Evolutionary conservation across 1,140 invertebrate species (phyloP).

Genomic region (Spodoptera frugiperda): DNA sequence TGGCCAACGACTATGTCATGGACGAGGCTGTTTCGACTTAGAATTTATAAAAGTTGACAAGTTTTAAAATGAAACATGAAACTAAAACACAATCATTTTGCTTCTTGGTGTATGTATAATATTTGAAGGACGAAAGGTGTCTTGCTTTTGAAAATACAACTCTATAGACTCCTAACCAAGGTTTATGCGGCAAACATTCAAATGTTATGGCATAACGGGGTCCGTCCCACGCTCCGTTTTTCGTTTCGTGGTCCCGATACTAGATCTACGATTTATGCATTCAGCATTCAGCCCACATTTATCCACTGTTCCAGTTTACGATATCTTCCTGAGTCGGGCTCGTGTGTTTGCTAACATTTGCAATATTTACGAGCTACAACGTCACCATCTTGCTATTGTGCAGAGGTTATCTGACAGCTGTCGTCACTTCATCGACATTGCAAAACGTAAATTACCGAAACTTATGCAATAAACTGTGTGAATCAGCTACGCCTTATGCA

Average conservation of each 20-base stretch:
- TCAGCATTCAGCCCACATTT: constrained; percentile 20
- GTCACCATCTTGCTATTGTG: constrained; percentile 26
- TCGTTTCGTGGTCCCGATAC: constrained; percentile 10
- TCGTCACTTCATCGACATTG: constrained; percentile 9
- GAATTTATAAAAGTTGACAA: no score
- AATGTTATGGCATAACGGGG: constrained; percentile 15
- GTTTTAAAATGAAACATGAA: no score
- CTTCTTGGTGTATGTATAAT: no score
- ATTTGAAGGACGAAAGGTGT: no score
- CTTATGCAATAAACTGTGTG: constrained; percentile 20
- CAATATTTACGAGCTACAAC: constrained; percentile 16
- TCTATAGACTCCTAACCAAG: constrained; percentile 4
- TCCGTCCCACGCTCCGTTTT: constrained; percentile 16
- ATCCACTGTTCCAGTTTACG: constrained; percentile 13
- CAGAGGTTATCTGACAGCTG: constrained; percentile 27
- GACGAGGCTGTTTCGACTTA: no score
- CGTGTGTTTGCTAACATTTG: constrained; percentile 8
- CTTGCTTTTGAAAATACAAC: background rate
- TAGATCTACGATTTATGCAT: constrained; percentile 28
- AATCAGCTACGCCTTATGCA: constrained; percentile 3
- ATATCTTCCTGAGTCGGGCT: background rate
- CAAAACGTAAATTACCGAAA: constrained; percentile 18
- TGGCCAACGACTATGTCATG: no score
- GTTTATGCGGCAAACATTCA: background rate
- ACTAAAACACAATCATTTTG: no score